phyloP scores from a whole-genome alignment of 2,888 invertebrate genomes.

The Ryuthela nishihirai region DNA sequence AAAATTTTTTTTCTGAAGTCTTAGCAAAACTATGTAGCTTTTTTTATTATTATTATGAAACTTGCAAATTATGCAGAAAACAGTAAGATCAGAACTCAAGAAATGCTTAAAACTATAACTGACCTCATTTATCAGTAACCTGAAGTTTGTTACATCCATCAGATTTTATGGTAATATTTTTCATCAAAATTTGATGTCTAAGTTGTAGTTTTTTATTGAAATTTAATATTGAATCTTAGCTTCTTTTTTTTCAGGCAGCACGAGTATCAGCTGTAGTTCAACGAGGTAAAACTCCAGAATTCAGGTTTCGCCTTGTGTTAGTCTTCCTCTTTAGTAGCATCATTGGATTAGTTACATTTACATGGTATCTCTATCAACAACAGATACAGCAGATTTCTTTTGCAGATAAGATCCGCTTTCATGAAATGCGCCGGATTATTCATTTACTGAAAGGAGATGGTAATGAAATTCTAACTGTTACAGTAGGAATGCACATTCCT shows the following conservation, averaged over 20 bases:
- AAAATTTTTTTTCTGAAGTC: too few relatives aligned
- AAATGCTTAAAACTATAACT: too few relatives aligned
- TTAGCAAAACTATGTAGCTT: too few relatives aligned
- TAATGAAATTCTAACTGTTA: slow-evolving; percentile 26
- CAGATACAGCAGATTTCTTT: slow-evolving; percentile 36
- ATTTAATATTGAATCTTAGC: slow-evolving; percentile 7
- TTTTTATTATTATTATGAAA: too few relatives aligned
- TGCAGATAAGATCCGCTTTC: slow-evolving; percentile 37
- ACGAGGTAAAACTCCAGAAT: slow-evolving; percentile 40
- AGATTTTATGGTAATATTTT: too few relatives aligned
- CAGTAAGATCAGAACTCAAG: too few relatives aligned
- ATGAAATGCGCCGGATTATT: slow-evolving; percentile 25
- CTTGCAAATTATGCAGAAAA: too few relatives aligned
- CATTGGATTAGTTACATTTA: slow-evolving; percentile 34
- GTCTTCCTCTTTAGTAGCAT: slow-evolving; percentile 38
- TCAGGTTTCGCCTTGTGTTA: slow-evolving; percentile 38
- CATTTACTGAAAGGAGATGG: slow-evolving; percentile 37
- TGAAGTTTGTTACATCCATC: too few relatives aligned
- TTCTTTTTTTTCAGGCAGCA: slow-evolving; percentile 21
- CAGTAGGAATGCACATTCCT: slow-evolving; percentile 40
- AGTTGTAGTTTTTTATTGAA: slow-evolving; percentile 3
- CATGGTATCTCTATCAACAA: slow-evolving; percentile 36
- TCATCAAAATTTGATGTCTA: too few relatives aligned
- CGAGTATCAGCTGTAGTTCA: slow-evolving; percentile 34
- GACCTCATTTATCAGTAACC: too few relatives aligned